A percentile compares a stretch with the other conserved stretches of the same genome.
Conservation (phyloP, 2,888 invertebrate genomes). For the Ormyrus nitidulus region DNA sequence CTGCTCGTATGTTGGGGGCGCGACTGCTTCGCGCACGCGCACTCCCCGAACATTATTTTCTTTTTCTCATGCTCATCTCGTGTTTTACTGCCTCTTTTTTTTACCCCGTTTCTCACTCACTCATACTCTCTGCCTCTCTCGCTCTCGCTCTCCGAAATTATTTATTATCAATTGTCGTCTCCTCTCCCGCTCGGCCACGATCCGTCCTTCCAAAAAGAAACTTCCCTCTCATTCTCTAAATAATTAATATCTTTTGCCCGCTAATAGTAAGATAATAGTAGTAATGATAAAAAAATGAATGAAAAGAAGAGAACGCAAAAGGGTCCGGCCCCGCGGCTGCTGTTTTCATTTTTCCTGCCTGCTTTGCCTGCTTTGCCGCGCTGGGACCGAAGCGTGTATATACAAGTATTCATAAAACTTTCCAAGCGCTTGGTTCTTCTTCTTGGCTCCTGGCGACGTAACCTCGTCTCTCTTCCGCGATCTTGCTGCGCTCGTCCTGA, state of each 20-base stretch:
- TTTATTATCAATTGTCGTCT: constrained; percentile 46
- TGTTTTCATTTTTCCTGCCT: constrained; percentile 56
- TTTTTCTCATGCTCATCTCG: constrained; percentile 51
- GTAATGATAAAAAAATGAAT: constrained; percentile 25
- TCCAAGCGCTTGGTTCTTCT: constrained; percentile 44
- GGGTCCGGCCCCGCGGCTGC: constrained; percentile 35
- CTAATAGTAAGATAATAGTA: constrained; percentile 40
- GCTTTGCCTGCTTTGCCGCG: constrained; percentile 64
- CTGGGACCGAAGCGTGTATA: constrained; percentile 72
- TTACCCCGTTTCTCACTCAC: constrained; percentile 21
- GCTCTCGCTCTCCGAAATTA: constrained; percentile 17
- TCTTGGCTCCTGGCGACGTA: constrained; percentile 16
- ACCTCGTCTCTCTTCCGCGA: constrained; percentile 38
- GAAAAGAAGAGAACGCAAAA: constrained; percentile 38
- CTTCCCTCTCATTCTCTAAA: constrained; percentile 1
- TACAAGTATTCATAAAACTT: constrained; percentile 69
- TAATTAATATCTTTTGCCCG: constrained; percentile 39
- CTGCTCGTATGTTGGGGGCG: constrained; percentile 63
- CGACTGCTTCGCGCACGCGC: constrained; percentile 68
- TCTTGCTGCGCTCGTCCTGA: not conserved
- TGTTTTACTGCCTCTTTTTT: constrained; percentile 51
- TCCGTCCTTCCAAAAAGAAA: constrained; percentile 10
- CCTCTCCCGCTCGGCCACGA: constrained; percentile 5
- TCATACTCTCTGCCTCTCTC: not conserved
- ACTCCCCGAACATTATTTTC: constrained; percentile 66